Evolutionary conservation across 2,113 vertebrate species (phyloP), one percentile per base, ranked within the genome.

Genomic region (Heterotis niloticus): DNA sequence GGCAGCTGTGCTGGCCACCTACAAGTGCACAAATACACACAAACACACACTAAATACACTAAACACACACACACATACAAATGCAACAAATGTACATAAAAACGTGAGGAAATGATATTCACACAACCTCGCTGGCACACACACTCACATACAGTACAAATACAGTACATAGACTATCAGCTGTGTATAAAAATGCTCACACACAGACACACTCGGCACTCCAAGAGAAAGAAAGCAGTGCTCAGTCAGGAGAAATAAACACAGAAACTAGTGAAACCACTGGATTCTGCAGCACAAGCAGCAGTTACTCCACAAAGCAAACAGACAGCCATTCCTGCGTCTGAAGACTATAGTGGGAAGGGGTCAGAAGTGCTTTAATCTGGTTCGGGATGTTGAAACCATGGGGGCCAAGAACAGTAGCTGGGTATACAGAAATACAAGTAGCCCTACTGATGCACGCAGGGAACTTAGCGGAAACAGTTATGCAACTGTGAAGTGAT

Each of bases 101-200:
- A 13, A 14, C 57, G 10, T 13, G 62, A 3, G 7, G 16, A 23
- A 7, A 69, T 13, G 23, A 80, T 51, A 34, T 28, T 52, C 12
- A 28, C 75, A 69, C 20, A 76, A 76, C 56, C 26, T n/a, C 29
- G 62, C 13, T 10, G 84, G 86, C 79, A 82, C 83, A 85, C 82
- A 83, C 69, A 83, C 75, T 82, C 78, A 81, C 84, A 54, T 28
- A 44, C 2, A 44, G 7, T 2, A 51, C 20, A 70, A n/a, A 76
- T 52, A 83, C 78, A 78, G n/a, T n/a, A n/a, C 79, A 81, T 56
- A 54, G 75, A 83, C 81, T 77, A 80, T 81, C 14, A 7, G 59
- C 29, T 76, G 59, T 34, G 56, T 4, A 10, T 9, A 24, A 64
- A 28, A 64, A 76, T 23, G 59, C 16, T 56, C 44, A 23, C 23